Evolutionary conservation across 2,888 invertebrate genomes (phyloP).

Genomic region (Tiphia femorata): DNA sequence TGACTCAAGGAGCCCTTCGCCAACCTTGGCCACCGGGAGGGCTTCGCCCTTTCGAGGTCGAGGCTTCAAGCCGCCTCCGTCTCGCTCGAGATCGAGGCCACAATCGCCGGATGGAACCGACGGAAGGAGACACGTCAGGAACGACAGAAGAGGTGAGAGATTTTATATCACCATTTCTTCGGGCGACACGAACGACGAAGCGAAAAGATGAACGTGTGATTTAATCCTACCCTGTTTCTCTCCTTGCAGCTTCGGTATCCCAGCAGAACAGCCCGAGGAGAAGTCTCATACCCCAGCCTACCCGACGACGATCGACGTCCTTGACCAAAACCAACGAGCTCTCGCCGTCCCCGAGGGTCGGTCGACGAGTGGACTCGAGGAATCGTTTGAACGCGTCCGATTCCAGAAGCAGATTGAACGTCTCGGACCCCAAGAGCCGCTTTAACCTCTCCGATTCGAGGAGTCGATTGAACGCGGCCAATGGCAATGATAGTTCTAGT

Average conservation of each 20-base stretch:
- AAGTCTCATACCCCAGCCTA: constrained; percentile 62
- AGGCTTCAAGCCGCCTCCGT: constrained; percentile 70
- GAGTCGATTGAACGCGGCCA: neutral
- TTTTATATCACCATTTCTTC: no score
- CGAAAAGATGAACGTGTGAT: no score
- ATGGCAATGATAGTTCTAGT: constrained; percentile 5
- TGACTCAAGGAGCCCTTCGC: constrained; percentile 70
- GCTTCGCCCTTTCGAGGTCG: constrained; percentile 76
- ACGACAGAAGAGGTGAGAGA: constrained; percentile 44
- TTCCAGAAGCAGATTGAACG: constrained; percentile 30
- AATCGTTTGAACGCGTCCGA: constrained; percentile 31
- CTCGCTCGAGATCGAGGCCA: constrained; percentile 69
- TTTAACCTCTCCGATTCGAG: constrained; percentile 5
- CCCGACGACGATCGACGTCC: constrained; percentile 56
- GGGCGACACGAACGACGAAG: neutral
- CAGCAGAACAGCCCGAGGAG: constrained; percentile 64
- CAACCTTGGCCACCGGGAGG: constrained; percentile 69
- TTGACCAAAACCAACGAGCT: constrained; percentile 51
- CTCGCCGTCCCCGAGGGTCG: constrained; percentile 53
- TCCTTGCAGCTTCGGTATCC: constrained; percentile 56
- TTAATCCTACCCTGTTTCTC: neutral
- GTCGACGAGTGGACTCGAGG: constrained; percentile 46
- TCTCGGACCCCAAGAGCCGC: constrained; percentile 10
- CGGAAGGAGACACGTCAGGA: constrained; percentile 22
- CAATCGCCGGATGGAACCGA: constrained; percentile 69